These are phyloP conservation scores for Tetrapedia diversipes DNA, from an alignment of 2,888 invertebrate species.

Conservation along the genomic window DNA sequence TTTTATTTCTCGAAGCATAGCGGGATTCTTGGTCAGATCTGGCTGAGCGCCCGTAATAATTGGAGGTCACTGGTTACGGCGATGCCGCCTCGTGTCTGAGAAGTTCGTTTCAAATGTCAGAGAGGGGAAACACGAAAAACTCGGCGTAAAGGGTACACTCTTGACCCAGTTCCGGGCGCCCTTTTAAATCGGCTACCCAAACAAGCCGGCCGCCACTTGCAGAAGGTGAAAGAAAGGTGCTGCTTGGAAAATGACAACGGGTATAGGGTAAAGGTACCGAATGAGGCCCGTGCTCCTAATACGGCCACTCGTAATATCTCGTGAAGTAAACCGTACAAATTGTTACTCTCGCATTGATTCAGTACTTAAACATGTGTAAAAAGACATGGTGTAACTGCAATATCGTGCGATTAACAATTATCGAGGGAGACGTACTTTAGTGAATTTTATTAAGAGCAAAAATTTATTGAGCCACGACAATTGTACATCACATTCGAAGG, in stretches of 20 bases:
- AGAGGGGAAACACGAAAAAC: constrained; percentile 5
- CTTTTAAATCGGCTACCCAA: constrained; percentile 71
- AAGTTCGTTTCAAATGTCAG: constrained; percentile 32
- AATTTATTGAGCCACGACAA: too few species aligned
- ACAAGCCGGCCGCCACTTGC: constrained; percentile 46
- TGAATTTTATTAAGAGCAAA: too few species aligned
- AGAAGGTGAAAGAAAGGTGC: constrained; percentile 40
- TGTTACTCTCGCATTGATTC: too few species aligned
- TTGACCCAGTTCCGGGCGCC: constrained; percentile 64
- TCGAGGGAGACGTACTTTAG: too few species aligned
- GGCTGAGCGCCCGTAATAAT: constrained; percentile 10
- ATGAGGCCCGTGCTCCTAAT: too few species aligned
- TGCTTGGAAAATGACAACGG: constrained; percentile 61
- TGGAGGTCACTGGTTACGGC: background rate
- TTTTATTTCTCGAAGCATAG: background rate
- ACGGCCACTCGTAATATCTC: too few species aligned
- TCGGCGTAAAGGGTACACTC: constrained; percentile 36
- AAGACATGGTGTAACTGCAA: too few species aligned
- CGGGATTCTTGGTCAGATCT: constrained; percentile 2
- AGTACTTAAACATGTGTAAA: too few species aligned
- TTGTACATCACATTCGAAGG: too few species aligned
- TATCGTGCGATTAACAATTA: too few species aligned
- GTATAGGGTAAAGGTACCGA: too few species aligned
- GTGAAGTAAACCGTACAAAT: too few species aligned
- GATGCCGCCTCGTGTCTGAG: background rate